Base-by-base conservation (phyloP, 2,888 invertebrate genomes). In the Andricus curvator region DNA sequence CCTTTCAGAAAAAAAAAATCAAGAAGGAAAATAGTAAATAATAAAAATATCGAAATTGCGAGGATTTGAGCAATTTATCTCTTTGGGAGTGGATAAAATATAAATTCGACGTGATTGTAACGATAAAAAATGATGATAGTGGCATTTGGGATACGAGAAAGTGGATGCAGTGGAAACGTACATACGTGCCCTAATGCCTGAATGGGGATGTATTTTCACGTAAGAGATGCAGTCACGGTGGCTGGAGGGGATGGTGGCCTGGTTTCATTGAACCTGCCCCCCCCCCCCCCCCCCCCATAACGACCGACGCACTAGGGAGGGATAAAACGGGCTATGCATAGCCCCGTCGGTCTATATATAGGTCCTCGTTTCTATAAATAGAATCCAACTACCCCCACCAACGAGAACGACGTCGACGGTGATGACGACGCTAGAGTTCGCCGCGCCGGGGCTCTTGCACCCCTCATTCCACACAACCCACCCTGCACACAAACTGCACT, bases 301-400 rank as follows among this genome's bases (percentile, higher is more conserved):
- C 78, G 66, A 25, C 56, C 79, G 67, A 29, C 79, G 62, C 62
- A 66, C 60, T 65, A 56, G 65, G 78, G 70, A 81, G 83, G 78
- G 79, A 78, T 81, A 81, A 83, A 81, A 84, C 85, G 86, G 86
- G 88, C 90, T 91, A 91, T 91, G 91, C 90, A 91, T 91, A 91
- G 92, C 91, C 88, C 89, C 86, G 87, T 86, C 88, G 86, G 81
- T 86, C 91, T 91, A 92, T 92, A 90, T 89, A 91, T 91, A 91
- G 91, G 86, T 89, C 89, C 90, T 87, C 89, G 85, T 86, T 91
- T 91, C 91, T 92, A 92, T 91, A 91, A 92, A 92, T 92, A 91
- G 92, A 91, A 91, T 89, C 88, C 88, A 87, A 88, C 88, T 86
- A 86, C 86, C 85, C 82, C 83, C 77, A 70, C 62, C 70, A 74